phyloP scores from a whole-genome alignment of 1,140 invertebrate genomes.

The Choristoneura fumiferana region DNA sequence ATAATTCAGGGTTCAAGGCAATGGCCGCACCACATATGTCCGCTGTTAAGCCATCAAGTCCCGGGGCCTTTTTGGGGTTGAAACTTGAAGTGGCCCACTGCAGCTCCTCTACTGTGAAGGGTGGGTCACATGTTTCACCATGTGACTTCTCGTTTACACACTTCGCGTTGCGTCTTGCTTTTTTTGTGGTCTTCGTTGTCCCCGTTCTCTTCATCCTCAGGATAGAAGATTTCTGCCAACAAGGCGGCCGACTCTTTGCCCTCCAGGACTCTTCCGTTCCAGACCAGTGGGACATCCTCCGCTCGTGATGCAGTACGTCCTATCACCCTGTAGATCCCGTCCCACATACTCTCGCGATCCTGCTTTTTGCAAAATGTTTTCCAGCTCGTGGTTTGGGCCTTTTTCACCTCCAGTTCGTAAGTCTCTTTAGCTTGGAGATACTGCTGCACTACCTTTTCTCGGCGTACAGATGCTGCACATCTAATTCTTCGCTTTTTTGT shows the following conservation, averaged over 20 bases:
- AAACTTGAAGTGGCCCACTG: neutral
- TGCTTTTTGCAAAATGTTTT: constrained; percentile 4
- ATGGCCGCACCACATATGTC: neutral
- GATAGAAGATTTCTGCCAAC: constrained; percentile 10
- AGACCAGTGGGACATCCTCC: neutral
- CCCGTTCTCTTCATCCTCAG: neutral
- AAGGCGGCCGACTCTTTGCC: neutral
- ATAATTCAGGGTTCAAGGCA: neutral
- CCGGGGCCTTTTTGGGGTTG: constrained; percentile 18
- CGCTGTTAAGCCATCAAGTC: constrained; percentile 4
- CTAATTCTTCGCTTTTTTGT: neutral
- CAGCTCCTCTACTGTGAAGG: neutral
- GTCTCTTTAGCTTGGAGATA: neutral
- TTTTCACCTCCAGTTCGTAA: neutral
- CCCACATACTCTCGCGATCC: constrained; percentile 1
- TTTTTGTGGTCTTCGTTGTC: neutral
- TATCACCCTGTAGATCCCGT: constrained; percentile 9
- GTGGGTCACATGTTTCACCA: neutral
- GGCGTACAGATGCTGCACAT: constrained; percentile 4
- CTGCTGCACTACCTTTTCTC: neutral
- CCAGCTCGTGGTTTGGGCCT: constrained; percentile 12
- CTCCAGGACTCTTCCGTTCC: neutral
- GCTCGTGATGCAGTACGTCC: neutral
- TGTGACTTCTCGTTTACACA: neutral
- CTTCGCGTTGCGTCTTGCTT: neutral